phyloP scores from a whole-genome alignment of 2,797 vertebrate species.

The Leucoraja ocellata region DNA sequence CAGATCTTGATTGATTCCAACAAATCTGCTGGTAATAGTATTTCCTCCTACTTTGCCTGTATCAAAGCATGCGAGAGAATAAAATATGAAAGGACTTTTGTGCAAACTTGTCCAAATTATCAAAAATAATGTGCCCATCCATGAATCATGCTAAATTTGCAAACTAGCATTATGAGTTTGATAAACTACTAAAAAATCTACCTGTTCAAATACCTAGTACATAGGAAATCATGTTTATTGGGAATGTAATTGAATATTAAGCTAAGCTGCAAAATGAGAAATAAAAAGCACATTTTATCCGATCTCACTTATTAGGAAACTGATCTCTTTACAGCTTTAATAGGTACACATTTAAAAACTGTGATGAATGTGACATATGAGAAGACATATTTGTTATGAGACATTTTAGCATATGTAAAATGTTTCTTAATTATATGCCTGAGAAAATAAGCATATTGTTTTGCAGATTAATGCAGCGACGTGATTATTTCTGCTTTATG shows the following conservation, averaged over 20 bases:
- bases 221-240: background rate
- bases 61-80: background rate
- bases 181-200: background rate
- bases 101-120: background rate
- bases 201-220: background rate
- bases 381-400: background rate
- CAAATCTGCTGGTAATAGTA: background rate
- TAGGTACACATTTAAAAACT: background rate
- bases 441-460: background rate
- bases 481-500: background rate
- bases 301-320: background rate
- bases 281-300: background rate
- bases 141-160: background rate
- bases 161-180: background rate
- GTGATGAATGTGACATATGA: background rate
- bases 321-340: background rate
- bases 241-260: background rate
- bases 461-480: background rate
- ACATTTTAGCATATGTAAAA: background rate
- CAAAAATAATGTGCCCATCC: background rate
- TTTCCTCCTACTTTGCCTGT: background rate
- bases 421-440: background rate
- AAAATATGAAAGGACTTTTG: background rate
- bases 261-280: background rate
- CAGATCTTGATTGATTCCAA: background rate